phyloP scores from a whole-genome alignment of 1,140 invertebrate genomes.

The Penaeus japonicus region DNA sequence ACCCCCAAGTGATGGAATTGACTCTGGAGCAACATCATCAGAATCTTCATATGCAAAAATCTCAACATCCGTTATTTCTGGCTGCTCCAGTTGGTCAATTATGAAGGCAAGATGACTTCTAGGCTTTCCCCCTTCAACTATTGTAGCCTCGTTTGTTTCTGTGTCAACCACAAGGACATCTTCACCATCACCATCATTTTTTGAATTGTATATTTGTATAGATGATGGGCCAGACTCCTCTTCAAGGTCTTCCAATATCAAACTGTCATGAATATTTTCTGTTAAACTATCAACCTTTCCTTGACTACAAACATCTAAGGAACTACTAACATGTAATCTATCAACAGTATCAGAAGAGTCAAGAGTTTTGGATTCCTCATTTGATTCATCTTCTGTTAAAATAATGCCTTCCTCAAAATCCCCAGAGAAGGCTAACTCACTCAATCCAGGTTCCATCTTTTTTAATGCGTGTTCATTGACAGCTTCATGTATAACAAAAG shows the following conservation, averaged over 20 bases:
- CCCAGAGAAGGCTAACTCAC: background rate
- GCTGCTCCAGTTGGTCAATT: constrained; percentile 17
- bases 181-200: constrained; percentile 64
- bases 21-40: constrained; percentile 46
- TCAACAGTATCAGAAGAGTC: background rate
- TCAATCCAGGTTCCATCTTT: background rate
- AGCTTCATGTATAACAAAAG: constrained; percentile 17
- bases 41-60: constrained; percentile 26
- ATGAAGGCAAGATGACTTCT: constrained; percentile 51
- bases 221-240: constrained; percentile 34
- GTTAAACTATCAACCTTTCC: background rate
- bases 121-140: constrained; percentile 64
- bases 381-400: background rate
- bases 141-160: constrained; percentile 67
- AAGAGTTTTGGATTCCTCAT: background rate
- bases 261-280: constrained; percentile 38
- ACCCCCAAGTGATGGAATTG: constrained; percentile 35
- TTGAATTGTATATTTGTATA: constrained; percentile 50
- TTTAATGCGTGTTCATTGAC: background rate
- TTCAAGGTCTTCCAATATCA: constrained; percentile 50
- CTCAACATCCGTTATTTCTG: constrained; percentile 4
- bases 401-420: background rate
- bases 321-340: no score
- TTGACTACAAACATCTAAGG: background rate
- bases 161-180: constrained; percentile 68